These are phyloP conservation scores for Gnathonemus longibarbis DNA, from an alignment of 2,113 vertebrate species.

Conservation along the genomic window DNA sequence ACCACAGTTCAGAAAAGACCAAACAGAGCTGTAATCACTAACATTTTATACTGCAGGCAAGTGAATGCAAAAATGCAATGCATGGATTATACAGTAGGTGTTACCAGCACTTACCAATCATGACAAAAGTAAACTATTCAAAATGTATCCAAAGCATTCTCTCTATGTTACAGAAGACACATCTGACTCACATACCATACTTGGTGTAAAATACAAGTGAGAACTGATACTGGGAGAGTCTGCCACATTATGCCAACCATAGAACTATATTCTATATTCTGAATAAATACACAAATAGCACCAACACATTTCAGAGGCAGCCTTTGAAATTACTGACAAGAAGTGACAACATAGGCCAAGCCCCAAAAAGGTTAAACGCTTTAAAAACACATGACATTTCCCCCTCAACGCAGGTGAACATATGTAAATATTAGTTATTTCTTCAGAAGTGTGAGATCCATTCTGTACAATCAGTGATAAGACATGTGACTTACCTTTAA, in stretches of 20 bases:
- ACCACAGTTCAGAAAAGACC: background rate
- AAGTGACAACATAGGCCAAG: background rate
- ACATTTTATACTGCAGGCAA: background rate
- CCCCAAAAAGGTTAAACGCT: background rate
- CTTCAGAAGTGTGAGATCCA: background rate
- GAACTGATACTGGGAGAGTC: background rate
- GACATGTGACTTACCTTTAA: constrained; percentile 76
- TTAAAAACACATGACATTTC: background rate
- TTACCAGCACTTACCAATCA: background rate
- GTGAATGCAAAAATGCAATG: background rate
- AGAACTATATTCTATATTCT: background rate
- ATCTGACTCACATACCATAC: background rate
- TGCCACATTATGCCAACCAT: background rate
- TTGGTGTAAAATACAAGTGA: background rate
- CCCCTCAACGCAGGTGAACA: background rate
- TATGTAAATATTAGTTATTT: background rate
- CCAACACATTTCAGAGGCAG: background rate
- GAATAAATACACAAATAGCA: background rate
- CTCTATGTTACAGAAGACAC: background rate
- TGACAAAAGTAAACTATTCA: background rate
- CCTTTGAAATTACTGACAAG: background rate
- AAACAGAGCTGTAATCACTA: background rate
- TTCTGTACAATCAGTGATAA: constrained; percentile 40
- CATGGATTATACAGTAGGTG: background rate
- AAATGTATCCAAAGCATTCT: background rate